phyloP scores from a whole-genome alignment of 2,797 vertebrate genomes.

The Crypturellus tataupa region DNA sequence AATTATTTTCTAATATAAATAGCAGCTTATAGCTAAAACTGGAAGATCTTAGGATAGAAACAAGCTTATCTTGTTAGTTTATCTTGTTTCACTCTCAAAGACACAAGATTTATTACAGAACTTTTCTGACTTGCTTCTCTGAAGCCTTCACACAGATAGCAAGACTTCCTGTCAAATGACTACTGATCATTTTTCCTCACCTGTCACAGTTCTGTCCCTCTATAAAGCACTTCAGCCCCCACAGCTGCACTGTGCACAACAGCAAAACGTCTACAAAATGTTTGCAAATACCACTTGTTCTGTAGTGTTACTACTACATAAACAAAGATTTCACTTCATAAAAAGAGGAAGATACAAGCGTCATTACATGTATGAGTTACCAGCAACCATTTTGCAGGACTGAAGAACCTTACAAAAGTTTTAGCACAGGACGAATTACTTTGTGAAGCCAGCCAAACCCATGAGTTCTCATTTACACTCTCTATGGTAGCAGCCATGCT shows the following conservation, averaged over 20 bases:
- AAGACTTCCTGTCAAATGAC: not conserved
- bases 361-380: not conserved
- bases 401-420: not conserved
- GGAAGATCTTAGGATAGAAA: not conserved
- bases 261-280: not conserved
- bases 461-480: not conserved
- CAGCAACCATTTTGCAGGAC: not conserved
- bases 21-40: not conserved
- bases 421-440: not conserved
- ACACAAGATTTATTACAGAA: not conserved
- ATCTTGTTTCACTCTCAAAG: not conserved
- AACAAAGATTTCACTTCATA: not conserved
- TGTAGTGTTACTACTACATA: not conserved
- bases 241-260: not conserved
- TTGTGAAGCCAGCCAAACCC: not conserved
- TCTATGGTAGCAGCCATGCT: not conserved
- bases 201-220: not conserved
- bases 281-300: not conserved
- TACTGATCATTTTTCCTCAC: not conserved
- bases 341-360: not conserved
- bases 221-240: not conserved
- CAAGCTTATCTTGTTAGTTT: not conserved
- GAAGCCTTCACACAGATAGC: not conserved
- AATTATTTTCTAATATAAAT: not conserved
- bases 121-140: not conserved